Evolutionary conservation across 2,113 vertebrate species (phyloP), one percentile per base, ranked within the genome.

Genomic region (pig (Sus scrofa)): DNA sequence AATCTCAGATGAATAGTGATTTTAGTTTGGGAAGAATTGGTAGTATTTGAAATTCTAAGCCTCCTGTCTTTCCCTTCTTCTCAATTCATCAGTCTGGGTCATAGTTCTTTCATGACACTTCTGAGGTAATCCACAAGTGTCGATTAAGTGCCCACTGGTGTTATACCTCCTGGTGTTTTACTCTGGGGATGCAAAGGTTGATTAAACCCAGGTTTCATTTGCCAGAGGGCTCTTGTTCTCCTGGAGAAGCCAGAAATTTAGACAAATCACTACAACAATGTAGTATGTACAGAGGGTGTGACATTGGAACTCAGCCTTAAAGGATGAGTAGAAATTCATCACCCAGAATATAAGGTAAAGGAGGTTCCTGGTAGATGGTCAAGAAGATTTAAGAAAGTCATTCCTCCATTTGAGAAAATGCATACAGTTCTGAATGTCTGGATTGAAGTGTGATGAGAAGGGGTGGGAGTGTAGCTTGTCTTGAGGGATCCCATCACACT

Each of bases 191-290:
- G 20, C 14, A 81, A 82, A 84, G 30, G 52, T 91, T 93, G 60
- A 70, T 77, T 85, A 85, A 92, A 74, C 8, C 50, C 34, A 68
- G 13, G 37, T 7, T 32, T 22, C 22, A 74, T 68, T 91, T 86
- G 30, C 44, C 52, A 37, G 68, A 78, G 19, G 10, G 1, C 27
- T 78, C 56, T 60, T 85, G 67, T 22, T 84, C 50, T 89, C 20
- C 54, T 77, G 1, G 22, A 65, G 50, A 95, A 97, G 22, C 34
- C 32, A 86, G 34, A 75, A 73, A 95, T 73, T 78, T 50, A 91
- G 60, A 75, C 30, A 67, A 85, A 79, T 94, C 7, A 58, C 63
- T n/a, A 3, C 44, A 85, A 32, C 44, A 58, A 24, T 67, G 26
- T 84, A 58, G 4, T 20, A 12, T 68, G 52, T 89, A 74, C 18